These are phyloP conservation scores for Rhincodon typus DNA, from an alignment of 2,797 vertebrate genomes.

Conservation along the genomic window DNA sequence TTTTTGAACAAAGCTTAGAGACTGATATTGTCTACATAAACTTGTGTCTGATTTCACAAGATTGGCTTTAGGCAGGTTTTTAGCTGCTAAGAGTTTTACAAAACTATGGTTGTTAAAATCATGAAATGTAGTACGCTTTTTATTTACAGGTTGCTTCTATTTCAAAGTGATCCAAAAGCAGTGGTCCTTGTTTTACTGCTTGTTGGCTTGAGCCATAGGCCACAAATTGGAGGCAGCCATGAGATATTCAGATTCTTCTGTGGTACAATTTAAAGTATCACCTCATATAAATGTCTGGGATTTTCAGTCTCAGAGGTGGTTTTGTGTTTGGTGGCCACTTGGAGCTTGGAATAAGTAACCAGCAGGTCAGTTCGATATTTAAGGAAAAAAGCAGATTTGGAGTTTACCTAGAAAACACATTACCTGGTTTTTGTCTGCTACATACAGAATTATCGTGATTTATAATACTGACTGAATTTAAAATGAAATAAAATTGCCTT, in stretches of 20 bases:
- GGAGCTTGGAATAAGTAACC: neutral
- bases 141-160: neutral
- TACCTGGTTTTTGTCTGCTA: neutral
- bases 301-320: neutral
- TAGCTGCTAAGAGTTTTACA: conserved; percentile 33
- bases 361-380: neutral
- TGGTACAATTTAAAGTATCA: neutral
- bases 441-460: neutral
- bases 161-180: neutral
- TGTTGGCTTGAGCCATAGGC: neutral
- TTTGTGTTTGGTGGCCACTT: neutral
- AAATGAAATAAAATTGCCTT: neutral
- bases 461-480: neutral
- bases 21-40: neutral
- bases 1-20: conserved; percentile 2
- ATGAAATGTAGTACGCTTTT: conserved; percentile 6
- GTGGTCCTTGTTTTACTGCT: neutral
- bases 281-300: neutral
- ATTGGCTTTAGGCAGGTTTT: conserved; percentile 14
- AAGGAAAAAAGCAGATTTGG: neutral
- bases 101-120: conserved; percentile 33
- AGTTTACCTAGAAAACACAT: neutral
- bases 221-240: neutral
- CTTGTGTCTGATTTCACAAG: conserved; percentile 30
- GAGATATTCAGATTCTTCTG: neutral